Base-by-base conservation (phyloP, 1,140 invertebrate species). In the Cyrtorhinus lividipennis region DNA sequence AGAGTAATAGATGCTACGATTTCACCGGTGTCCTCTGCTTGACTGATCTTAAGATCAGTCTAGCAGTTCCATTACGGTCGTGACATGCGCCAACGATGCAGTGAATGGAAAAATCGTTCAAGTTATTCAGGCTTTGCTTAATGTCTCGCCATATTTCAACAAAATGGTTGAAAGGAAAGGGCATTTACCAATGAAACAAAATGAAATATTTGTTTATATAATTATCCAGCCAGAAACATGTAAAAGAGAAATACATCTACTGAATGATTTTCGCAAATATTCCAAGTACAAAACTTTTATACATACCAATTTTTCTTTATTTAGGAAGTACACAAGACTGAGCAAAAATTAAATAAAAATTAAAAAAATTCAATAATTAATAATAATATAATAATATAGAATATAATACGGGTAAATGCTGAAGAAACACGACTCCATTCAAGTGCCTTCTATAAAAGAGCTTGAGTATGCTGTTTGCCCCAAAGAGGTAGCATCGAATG, bases 351-450 rank as follows among this genome's bases (percentile, higher is more conserved):
- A 53, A 62, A 45, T 62, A n/a, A 62, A 53, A 62, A 25, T 26
- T 53, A 53, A 62, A 25, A 18, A 61, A 22, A 44, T 56, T 26
- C 24, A 44, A 63, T 63, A 56, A 58, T n/a, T 63, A 63, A 45
- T 59, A 62, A 59, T 59, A 27, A 26, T 18, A 15, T 27, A 18
- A 27, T 59, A 59, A 26, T 27, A 59, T 3, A 59, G 24, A 27
- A 63, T 63, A 62, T 62, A 62, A 59, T 24, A 57, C 56, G 48
- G 62, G 62, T 63, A 63, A 63, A 63, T 63, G 62, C 62, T 62
- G 25, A 63, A 44, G 62, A 53, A 63, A 63, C 62, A 62, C 62
- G 56, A 58, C 62, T 63, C 56, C 62, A 44, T n/a, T 59, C 45
- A n/a, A n/a, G n/a, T n/a, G n/a, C n/a, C n/a, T n/a, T n/a, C n/a